Conservation (phyloP, 1,140 invertebrate species). For the Bombus pascuorum region DNA sequence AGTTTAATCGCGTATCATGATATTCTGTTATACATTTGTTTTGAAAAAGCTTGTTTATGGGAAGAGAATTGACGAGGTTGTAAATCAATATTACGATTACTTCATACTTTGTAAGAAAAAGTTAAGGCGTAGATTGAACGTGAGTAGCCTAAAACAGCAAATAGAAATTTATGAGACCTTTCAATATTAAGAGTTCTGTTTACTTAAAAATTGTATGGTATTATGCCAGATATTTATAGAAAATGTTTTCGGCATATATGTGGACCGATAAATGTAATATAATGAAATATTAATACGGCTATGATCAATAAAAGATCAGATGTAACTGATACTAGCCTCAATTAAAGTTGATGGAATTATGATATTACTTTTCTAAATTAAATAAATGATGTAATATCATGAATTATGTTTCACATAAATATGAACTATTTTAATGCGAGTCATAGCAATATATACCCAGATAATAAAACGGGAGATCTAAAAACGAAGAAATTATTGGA, state of each 20-base stretch:
- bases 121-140: not conserved
- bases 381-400: not conserved
- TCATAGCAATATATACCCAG: no score
- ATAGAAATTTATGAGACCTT: not conserved
- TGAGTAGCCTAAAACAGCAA: not conserved
- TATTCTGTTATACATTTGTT: not conserved
- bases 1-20: not conserved
- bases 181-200: not conserved
- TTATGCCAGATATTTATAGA: not conserved
- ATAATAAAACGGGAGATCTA: not conserved
- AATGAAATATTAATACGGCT: not conserved
- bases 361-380: not conserved
- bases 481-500: not conserved
- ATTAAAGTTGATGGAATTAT: not conserved
- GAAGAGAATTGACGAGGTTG: not conserved
- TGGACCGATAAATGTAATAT: no score
- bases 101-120: not conserved
- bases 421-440: no score
- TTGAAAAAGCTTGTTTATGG: not conserved
- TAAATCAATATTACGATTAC: not conserved
- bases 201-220: not conserved
- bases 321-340: not conserved
- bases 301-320: not conserved
- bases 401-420: no score
- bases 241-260: not conserved